Base-by-base conservation (phyloP, 2,797 vertebrate genomes). In the Pseudomugil tenellus region DNA sequence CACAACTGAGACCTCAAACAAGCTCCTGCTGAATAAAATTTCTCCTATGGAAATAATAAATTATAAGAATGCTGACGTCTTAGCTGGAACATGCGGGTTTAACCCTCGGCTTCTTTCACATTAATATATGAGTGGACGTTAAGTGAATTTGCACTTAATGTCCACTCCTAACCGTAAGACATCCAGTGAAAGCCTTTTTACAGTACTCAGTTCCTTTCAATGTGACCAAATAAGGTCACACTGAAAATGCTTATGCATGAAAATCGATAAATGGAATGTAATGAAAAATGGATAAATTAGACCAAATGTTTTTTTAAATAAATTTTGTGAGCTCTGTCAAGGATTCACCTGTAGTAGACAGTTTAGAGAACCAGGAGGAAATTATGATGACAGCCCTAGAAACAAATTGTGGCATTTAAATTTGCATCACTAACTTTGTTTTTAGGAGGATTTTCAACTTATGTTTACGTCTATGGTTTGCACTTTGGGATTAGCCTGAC, bases 71-170 rank as follows among this genome's bases (percentile, higher is more conserved):
- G 19, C 3, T 3, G 35, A 6, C 12, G n/a, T 43, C 59, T 39
- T 23, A 13, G 1, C 8, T 28, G 10, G 6, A 34, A 25, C 32
- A 51, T 49, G 16, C 25, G 13, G 4, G 2, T 57, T 49, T 31
- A 34, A 49, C 26, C 14, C 13, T 13, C 13, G 6, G 26, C 21
- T 63, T 16, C 17, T 21, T 57, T 1, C 26, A 39, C 51, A 52
- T 56, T 51, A 32, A 46, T 46, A 21, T 68, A 17, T 23, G 9
- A 43, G 66, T 39, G 17, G 16, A 21, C 11, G 28, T 56, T 57
- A 34, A 62, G 43, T 43, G 26, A 35, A 46, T 46, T 62, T 34
- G 39, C 17, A 41, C 39, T 41, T 41, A 41, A 41, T 41, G 39
- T 19, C 39, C 39, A 43, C 41, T n/a, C 41, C 41, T n/a, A 19